A percentile compares a stretch with the other conserved stretches of the same genome.
Conservation (phyloP, 2,888 invertebrate genomes). For the Phyto melanocephala region DNA sequence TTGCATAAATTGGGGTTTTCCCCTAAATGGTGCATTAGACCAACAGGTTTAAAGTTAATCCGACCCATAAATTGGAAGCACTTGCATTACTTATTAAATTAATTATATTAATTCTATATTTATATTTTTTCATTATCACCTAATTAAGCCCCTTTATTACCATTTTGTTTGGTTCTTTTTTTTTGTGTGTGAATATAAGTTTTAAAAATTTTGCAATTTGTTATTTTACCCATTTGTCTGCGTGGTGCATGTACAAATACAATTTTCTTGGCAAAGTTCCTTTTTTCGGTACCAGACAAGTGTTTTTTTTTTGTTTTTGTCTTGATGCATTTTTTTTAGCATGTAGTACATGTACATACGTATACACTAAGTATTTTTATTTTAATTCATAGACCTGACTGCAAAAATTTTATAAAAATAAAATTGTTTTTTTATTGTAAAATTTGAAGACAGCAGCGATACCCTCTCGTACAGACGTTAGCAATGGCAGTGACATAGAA, state of each 20-base stretch:
- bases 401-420: conserved; percentile 20
- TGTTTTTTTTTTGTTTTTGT: conserved; percentile 3
- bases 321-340: conserved; percentile 22
- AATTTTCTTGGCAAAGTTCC: conserved; percentile 48
- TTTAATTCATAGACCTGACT: neutral
- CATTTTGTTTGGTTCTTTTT: conserved; percentile 4
- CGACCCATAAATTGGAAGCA: too few species aligned
- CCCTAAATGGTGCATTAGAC: too few species aligned
- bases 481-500: conserved; percentile 60
- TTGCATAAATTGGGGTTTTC: too few species aligned
- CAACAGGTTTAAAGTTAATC: too few species aligned
- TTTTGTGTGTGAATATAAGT: conserved; percentile 7
- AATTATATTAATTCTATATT: neutral
- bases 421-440: neutral
- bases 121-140: conserved; percentile 27
- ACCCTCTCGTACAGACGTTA: conserved; percentile 39
- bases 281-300: conserved; percentile 38
- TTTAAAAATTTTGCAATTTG: conserved; percentile 44
- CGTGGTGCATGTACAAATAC: neutral
- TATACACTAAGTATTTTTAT: conserved; percentile 27
- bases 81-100: too few species aligned
- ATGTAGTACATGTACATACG: neutral
- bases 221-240: conserved; percentile 39
- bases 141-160: conserved; percentile 16
- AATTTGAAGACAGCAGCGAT: neutral